Conservation (phyloP, 2,888 invertebrate genomes). For the Sclerodermus sp. region DNA sequence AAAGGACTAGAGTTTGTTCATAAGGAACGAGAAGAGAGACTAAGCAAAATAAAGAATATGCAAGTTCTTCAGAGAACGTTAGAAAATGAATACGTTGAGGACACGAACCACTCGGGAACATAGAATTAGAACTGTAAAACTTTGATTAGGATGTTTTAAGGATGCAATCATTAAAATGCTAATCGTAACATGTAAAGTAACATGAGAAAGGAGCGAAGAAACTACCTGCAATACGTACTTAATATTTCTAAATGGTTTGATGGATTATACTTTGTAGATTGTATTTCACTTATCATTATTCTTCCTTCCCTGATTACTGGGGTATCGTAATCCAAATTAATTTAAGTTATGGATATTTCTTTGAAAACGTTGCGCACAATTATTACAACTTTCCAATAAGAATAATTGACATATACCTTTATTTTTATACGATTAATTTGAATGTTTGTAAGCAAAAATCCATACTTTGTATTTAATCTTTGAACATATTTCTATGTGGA, state of each 20-base stretch:
- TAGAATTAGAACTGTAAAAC: slow-evolving; percentile 16
- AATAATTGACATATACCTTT: too few species aligned
- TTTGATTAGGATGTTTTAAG: neutral
- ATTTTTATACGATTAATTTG: too few species aligned
- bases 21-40: slow-evolving; percentile 61
- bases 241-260: slow-evolving; percentile 3
- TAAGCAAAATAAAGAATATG: slow-evolving; percentile 16
- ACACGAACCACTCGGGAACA: slow-evolving; percentile 27
- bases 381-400: too few species aligned
- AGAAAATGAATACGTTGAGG: slow-evolving; percentile 31
- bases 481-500: slow-evolving; percentile 27
- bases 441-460: too few species aligned
- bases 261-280: neutral
- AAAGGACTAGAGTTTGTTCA: slow-evolving; percentile 65
- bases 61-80: slow-evolving; percentile 30
- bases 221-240: slow-evolving; percentile 4
- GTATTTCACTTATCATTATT: neutral
- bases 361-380: too few species aligned
- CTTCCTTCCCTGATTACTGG: too few species aligned
- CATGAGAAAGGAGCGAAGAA: neutral
- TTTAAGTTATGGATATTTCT: too few species aligned
- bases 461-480: slow-evolving; percentile 11
- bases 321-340: too few species aligned
- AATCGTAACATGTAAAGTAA: neutral
- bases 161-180: neutral